These are phyloP conservation scores for Dendrocincla fuliginosa DNA, from an alignment of 2,797 vertebrate genomes.

Conservation along the genomic window DNA sequence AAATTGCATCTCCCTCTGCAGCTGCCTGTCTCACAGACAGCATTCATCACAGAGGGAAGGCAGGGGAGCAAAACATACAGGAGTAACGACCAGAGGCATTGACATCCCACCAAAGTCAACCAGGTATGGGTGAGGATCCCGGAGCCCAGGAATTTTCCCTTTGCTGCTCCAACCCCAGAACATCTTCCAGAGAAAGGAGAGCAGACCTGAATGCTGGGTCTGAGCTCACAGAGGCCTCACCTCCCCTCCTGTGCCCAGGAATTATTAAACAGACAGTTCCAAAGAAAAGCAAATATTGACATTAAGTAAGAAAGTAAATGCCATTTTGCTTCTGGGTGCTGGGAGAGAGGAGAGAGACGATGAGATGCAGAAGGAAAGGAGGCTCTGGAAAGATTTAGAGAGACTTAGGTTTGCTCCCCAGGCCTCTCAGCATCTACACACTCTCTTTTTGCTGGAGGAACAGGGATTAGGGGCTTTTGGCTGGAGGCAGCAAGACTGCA, in stretches of 20 bases:
- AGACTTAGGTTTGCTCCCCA: not conserved
- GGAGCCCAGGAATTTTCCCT: not conserved
- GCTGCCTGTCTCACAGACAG: constrained; percentile 33
- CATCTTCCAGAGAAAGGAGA: not conserved
- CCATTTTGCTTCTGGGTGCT: not conserved
- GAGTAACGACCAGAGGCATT: not conserved
- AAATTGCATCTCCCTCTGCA: constrained; percentile 57
- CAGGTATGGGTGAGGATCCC: not conserved
- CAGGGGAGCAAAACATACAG: not conserved
- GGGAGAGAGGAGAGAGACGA: not conserved
- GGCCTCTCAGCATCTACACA: not conserved
- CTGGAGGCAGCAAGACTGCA: not conserved
- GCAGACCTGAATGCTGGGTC: not conserved
- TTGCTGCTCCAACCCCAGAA: not conserved
- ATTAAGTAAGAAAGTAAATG: constrained; percentile 36
- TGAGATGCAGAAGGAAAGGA: not conserved
- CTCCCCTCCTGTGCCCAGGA: not conserved
- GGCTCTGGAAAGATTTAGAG: not conserved
- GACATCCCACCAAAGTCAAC: accelerated
- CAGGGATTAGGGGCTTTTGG: not conserved
- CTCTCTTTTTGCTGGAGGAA: not conserved
- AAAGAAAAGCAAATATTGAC: constrained; percentile 46
- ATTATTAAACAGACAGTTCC: constrained; percentile 6
- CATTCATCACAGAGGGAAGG: not conserved
- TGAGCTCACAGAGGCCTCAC: not conserved